Base-by-base conservation (phyloP, 2,797 vertebrate species). In the Nannoperca obscura region DNA sequence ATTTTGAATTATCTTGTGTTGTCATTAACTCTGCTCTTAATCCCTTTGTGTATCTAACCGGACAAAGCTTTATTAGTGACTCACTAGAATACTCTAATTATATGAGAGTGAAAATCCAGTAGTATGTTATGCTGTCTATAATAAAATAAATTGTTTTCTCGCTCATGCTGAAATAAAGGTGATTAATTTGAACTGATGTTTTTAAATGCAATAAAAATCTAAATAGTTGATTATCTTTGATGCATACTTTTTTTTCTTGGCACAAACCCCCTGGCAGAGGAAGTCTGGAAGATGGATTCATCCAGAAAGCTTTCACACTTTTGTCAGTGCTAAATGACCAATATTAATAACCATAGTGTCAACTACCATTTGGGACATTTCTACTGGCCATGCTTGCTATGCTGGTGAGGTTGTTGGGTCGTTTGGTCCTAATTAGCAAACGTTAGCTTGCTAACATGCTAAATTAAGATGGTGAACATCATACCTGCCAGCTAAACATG, bases 41-140 rank as follows among this genome's bases (percentile, higher is more conserved):
- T 69, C 40, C 32, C 15, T 66, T 58, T 66, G 61, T 83, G 60
- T 78, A 53, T 81, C 7, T 78, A 27, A 61, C 52, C 62, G 60
- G 12, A 78, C 19, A 75, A 57, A 86, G 83, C 76, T 85, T 89
- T 85, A 76, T 38, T 71, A 76, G 57, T 78, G 46, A 78, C 64
- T 55, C 32, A 12, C 32, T 75, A 32, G 19, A 84, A 57, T 36
- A 11, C 58, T 57, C 19, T 78, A 20, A 71, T 17, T 76, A 42
- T 78, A 44, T 52, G 54, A 69, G 19, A 63, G 36, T 52, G 32
- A 75, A 71, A 69, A 64, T 30, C 11, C 22, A 61, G 44, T 13
- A 76, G 53, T 75, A 30, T 50, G 76, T 73, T 79, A 52, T 86
- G 65, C 34, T 71, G 59, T 71, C 61, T 71, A 3, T 73, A 58